These are phyloP conservation scores for Dascillus cervinus DNA, from an alignment of 2,888 invertebrate species.

Conservation along the genomic window DNA sequence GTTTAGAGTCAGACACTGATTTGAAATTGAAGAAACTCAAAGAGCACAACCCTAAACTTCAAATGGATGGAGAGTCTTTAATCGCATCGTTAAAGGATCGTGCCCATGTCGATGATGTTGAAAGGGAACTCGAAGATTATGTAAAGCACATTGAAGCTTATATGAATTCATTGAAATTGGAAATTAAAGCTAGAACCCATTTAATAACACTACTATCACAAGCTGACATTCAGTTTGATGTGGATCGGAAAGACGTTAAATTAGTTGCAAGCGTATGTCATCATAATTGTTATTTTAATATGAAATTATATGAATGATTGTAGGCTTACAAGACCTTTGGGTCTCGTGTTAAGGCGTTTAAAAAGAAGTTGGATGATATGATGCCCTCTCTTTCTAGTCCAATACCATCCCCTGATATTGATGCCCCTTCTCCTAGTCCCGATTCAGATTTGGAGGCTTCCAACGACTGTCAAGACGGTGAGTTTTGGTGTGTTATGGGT, in stretches of 20 bases:
- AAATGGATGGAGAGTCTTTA: slow-evolving; percentile 68
- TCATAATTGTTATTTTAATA: slow-evolving; percentile 3
- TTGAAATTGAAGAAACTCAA: slow-evolving; percentile 59
- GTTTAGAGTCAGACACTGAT: slow-evolving; percentile 67
- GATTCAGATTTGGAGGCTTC: slow-evolving; percentile 78
- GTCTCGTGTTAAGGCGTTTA: slow-evolving; percentile 74
- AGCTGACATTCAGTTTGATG: slow-evolving; percentile 80
- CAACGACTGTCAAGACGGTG: no score
- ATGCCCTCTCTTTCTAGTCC: slow-evolving; percentile 63
- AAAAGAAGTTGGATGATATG: slow-evolving; percentile 78
- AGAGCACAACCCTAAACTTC: slow-evolving; percentile 54
- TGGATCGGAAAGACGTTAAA: slow-evolving; percentile 89
- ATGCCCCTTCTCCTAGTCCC: slow-evolving; percentile 69
- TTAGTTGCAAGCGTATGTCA: slow-evolving; percentile 86
- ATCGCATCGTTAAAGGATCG: slow-evolving; percentile 80
- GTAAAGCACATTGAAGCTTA: slow-evolving; percentile 72
- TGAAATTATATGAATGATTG: slow-evolving; percentile 10
- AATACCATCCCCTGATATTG: slow-evolving; percentile 60
- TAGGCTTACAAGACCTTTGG: slow-evolving; percentile 95
- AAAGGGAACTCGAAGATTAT: slow-evolving; percentile 78
- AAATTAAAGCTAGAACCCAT: slow-evolving; percentile 72
- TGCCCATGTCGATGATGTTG: slow-evolving; percentile 78
- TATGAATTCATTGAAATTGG: slow-evolving; percentile 70
- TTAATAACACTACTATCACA: slow-evolving; percentile 71
- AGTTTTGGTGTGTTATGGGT: no score